These are phyloP conservation scores for Steatornis caripensis DNA, from an alignment of 2,113 vertebrate species.

Conservation along the genomic window DNA sequence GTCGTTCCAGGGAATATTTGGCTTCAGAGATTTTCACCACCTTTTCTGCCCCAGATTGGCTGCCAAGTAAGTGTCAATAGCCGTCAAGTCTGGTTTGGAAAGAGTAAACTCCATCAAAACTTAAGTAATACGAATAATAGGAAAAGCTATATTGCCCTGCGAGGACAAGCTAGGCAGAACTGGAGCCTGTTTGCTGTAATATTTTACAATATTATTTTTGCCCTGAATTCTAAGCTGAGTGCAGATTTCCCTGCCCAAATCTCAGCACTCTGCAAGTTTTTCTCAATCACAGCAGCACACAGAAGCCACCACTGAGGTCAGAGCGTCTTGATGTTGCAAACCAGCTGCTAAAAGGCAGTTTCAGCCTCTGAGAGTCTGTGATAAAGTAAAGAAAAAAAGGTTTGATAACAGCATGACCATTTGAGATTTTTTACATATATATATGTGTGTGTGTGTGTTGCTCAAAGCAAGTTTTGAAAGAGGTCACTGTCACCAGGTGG, in stretches of 20 bases:
- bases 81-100: neutral
- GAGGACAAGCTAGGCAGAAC: neutral
- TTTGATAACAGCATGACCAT: neutral
- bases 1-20: neutral
- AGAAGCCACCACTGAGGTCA: accelerated
- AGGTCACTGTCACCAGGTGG: neutral
- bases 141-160: neutral
- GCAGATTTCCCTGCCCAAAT: neutral
- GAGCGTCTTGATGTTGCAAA: neutral
- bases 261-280: neutral
- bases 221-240: neutral
- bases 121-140: neutral
- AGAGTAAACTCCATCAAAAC: neutral
- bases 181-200: neutral
- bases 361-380: neutral
- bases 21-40: neutral
- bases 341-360: neutral
- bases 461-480: neutral
- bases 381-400: neutral
- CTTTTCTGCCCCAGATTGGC: neutral
- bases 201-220: neutral
- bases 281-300: neutral
- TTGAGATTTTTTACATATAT: neutral
- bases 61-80: neutral
- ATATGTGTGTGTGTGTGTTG: accelerated